These are phyloP conservation scores for Drosophila subpulchrella DNA, from an alignment of 1,140 invertebrate genomes.

Conservation along the genomic window DNA sequence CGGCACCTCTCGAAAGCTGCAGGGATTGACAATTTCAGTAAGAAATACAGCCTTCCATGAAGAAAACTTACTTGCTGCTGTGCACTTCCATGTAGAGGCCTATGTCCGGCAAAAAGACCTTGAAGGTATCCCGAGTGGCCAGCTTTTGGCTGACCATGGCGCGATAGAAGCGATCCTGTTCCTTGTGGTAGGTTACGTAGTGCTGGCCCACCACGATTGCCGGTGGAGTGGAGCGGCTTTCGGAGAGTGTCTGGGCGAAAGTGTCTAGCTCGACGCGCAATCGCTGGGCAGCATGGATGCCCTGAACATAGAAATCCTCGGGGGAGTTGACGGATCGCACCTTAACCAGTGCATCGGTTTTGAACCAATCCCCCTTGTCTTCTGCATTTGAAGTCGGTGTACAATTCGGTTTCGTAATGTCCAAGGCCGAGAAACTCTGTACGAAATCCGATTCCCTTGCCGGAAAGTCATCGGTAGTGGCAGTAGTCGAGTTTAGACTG, in stretches of 20 bases:
- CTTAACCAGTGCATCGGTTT: conserved; percentile 27
- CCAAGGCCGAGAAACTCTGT: conserved; percentile 24
- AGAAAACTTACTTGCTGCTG: conserved; percentile 31
- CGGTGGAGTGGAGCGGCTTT: not conserved
- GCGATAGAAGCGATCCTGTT: conserved; percentile 37
- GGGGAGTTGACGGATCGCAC: conserved; percentile 45
- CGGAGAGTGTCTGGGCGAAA: not conserved
- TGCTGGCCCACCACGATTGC: conserved; percentile 44
- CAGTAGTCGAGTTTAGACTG: conserved; percentile 1
- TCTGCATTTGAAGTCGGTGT: not conserved
- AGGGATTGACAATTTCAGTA: not conserved
- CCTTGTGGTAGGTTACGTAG: conserved; percentile 27
- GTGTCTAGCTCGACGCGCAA: conserved; percentile 26
- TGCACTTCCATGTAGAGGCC: conserved; percentile 15
- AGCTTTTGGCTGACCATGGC: conserved; percentile 45
- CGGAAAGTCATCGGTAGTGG: not conserved
- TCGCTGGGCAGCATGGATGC: not conserved
- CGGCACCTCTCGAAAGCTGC: conserved; percentile 57
- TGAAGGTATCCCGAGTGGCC: conserved; percentile 15
- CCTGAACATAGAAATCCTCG: conserved; percentile 60
- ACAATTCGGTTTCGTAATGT: conserved; percentile 13
- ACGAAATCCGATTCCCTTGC: conserved; percentile 7
- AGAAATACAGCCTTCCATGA: too few relatives aligned
- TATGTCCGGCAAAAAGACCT: conserved; percentile 60
- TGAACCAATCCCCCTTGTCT: conserved; percentile 38